phyloP scores from a whole-genome alignment of 2,888 invertebrate genomes.

The Halocaridina rubra region DNA sequence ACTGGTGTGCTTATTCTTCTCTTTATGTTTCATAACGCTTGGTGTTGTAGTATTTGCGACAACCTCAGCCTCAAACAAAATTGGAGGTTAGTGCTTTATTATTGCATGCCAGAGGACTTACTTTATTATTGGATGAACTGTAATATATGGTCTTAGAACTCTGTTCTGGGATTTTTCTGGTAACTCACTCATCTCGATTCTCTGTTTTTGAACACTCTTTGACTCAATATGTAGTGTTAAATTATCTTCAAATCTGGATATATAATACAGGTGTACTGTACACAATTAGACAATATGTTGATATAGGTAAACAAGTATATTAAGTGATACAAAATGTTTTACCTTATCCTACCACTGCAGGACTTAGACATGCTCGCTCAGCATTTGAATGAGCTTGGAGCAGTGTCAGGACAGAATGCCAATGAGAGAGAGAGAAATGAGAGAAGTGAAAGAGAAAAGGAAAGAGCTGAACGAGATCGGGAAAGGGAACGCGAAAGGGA shows the following conservation, averaged over 20 bases:
- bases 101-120: no score
- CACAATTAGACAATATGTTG: no score
- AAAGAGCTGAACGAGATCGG: conserved; percentile 34
- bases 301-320: no score
- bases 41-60: no score
- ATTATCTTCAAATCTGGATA: no score
- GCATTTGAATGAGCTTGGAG: conserved; percentile 93
- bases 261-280: no score
- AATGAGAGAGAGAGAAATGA: conserved; percentile 35
- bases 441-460: not conserved
- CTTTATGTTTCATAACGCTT: conserved; percentile 28
- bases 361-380: conserved; percentile 96
- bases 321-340: not conserved
- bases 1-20: conserved; percentile 6
- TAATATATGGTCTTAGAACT: no score
- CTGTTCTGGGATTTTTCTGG: no score
- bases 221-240: no score
- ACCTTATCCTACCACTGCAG: conserved; percentile 72
- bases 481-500: conserved; percentile 39
- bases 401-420: conserved; percentile 66
- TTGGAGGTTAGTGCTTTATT: conserved; percentile 52
- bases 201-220: no score
- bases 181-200: not conserved
- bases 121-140: no score
- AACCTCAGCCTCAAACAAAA: not conserved